Evolutionary conservation across 2,888 invertebrate genomes (phyloP).

Genomic region (Drosophila algonquin): DNA sequence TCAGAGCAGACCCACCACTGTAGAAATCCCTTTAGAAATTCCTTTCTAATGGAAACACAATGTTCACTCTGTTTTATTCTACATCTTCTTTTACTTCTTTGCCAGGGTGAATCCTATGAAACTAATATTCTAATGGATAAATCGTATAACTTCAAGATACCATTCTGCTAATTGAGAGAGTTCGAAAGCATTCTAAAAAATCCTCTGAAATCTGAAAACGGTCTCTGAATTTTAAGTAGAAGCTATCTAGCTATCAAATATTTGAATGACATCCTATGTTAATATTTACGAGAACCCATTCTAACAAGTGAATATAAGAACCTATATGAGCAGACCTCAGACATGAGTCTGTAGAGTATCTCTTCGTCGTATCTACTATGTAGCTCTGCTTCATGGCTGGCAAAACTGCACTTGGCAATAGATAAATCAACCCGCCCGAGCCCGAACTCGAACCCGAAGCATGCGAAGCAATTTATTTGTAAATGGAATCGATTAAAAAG

Average conservation of each 20-base stretch:
- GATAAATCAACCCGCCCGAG: slow-evolving; percentile 64
- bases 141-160: too few relatives aligned
- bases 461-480: slow-evolving; percentile 83
- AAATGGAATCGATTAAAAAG: slow-evolving; percentile 84
- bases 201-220: too few relatives aligned
- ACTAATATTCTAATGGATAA: not conserved
- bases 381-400: not conserved
- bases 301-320: too few relatives aligned
- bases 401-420: slow-evolving; percentile 45
- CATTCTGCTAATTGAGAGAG: too few relatives aligned
- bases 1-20: not conserved
- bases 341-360: not conserved
- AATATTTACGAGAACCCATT: too few relatives aligned
- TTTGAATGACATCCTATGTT: too few relatives aligned
- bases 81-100: not conserved
- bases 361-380: not conserved
- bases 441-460: slow-evolving; percentile 11
- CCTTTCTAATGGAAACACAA: slow-evolving; percentile 62
- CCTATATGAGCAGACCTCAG: too few relatives aligned
- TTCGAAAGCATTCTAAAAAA: too few relatives aligned
- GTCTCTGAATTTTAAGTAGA: too few relatives aligned
- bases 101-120: not conserved
- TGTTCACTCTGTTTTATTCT: slow-evolving; percentile 28
- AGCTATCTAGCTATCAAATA: too few relatives aligned
- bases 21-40: too few relatives aligned